Percentiles rank a stretch among this genome's conserved stretches.
phyloP scores from a whole-genome alignment of 2,797 vertebrate species.

The Melanotaenia pygmaea region DNA sequence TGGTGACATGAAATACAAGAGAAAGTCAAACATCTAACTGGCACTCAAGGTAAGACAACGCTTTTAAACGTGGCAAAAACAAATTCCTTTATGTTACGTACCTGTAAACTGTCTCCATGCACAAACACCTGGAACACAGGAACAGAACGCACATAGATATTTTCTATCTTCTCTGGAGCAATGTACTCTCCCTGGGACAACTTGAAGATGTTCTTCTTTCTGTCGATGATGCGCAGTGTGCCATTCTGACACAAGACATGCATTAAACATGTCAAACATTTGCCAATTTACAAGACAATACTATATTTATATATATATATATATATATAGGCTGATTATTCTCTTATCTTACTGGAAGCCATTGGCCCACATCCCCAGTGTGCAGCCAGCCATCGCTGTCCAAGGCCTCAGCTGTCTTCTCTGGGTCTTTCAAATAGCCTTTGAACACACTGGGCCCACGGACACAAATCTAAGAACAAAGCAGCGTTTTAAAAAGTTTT shows the following conservation, averaged over 20 bases:
- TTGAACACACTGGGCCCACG: constrained; percentile 82
- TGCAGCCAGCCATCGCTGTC: constrained; percentile 85
- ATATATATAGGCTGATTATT: background rate
- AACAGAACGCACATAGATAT: constrained; percentile 79
- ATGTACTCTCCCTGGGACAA: constrained; percentile 86
- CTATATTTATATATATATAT: too few species aligned
- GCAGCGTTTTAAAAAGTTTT: background rate
- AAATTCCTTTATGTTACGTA: constrained; percentile 23
- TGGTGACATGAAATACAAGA: constrained; percentile 42
- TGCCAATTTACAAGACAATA: background rate
- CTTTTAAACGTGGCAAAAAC: background rate
- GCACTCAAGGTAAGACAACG: background rate
- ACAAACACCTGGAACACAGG: constrained; percentile 85
- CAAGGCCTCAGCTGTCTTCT: constrained; percentile 79
- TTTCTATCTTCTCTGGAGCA: constrained; percentile 87
- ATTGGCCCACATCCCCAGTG: constrained; percentile 85
- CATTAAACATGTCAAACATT: background rate
- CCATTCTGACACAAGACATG: constrained; percentile 75
- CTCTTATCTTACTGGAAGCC: constrained; percentile 79
- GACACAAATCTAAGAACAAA: constrained; percentile 80
- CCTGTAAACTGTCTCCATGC: constrained; percentile 86
- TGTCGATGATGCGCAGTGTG: constrained; percentile 83
- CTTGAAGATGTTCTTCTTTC: constrained; percentile 88
- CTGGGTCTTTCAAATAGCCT: constrained; percentile 82
- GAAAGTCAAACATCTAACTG: background rate